Base-by-base conservation (phyloP, 2,888 invertebrate species). In the Itoplectis maculator region DNA sequence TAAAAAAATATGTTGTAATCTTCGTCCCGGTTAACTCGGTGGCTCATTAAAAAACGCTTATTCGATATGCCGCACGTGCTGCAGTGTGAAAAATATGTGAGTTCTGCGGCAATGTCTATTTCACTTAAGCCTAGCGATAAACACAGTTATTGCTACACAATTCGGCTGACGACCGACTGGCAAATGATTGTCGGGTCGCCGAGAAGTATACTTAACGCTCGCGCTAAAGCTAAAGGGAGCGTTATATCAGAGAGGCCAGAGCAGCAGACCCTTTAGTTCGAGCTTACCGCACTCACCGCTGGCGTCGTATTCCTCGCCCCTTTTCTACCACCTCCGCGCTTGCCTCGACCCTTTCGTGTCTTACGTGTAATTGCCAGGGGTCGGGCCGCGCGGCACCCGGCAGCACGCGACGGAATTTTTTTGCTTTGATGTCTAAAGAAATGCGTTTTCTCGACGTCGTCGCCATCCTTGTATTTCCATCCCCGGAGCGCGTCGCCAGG, bases 371-470 rank as follows among this genome's bases (percentile, higher is more conserved):
- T 87, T 86, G 86, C 84, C 76, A 81, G 81, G 84, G 84, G 82
- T 85, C 74, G 74, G 70, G 76, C 82, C 56, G n/a, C n/a, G n/a
- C n/a, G 37, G 45, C 73, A 59, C 29, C n/a, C 83, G 42, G 61
- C 79, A 75, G 59, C 73, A 54, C 65, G 78, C 68, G 65, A 68
- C 49, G n/a, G 79, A 68, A 85, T 86, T 82, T 79, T 85, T 88
- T 85, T 73, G 42, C 88, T 89, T 88, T 89, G 89, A 89, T 86
- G 87, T 88, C 85, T 69, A 66, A 84, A 86, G 83, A 86, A 85
- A 86, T 77, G 56, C 74, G 59, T 54, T 75, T 74, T 61, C 78
- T 78, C 47, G 15, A 65, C 59, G 42, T 70, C 15, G 68, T 42
- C 56, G 51, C 45, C 68, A 40, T 51, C 61, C 61, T 77, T 79